phyloP scores from a whole-genome alignment of 1,140 invertebrate genomes.

The Drosophila arizonae region DNA sequence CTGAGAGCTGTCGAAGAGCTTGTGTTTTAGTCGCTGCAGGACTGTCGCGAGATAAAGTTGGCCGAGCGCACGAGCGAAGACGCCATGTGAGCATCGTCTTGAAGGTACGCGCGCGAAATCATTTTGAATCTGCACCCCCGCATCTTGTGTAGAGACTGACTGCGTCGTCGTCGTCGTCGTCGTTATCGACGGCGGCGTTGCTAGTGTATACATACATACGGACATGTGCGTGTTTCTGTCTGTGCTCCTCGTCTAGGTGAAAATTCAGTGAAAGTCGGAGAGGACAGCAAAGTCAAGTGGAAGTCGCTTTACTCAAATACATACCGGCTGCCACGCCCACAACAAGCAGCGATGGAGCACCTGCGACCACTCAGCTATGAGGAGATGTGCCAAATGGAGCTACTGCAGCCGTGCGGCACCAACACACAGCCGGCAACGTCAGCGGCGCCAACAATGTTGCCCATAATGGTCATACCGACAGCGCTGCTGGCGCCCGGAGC shows the following conservation, averaged over 20 bases:
- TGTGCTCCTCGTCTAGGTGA: conserved; percentile 46
- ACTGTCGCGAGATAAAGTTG: conserved; percentile 71
- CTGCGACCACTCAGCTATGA: conserved; percentile 76
- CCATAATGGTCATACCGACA: conserved; percentile 80
- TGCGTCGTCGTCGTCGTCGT: not conserved
- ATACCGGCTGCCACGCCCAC: conserved; percentile 49
- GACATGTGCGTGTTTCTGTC: conserved; percentile 24
- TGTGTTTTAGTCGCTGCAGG: conserved; percentile 66
- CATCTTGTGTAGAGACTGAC: conserved; percentile 24
- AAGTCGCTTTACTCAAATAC: conserved; percentile 23
- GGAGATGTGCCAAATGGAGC: conserved; percentile 79
- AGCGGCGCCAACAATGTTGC: conserved; percentile 56
- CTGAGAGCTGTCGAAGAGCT: conserved; percentile 25
- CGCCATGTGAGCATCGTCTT: conserved; percentile 31
- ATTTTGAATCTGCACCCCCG: conserved; percentile 40
- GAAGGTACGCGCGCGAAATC: conserved; percentile 72
- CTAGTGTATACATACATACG: conserved; percentile 23
- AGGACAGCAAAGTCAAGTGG: conserved; percentile 30
- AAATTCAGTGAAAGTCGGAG: conserved; percentile 31
- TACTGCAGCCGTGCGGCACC: conserved; percentile 56
- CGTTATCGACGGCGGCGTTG: not conserved
- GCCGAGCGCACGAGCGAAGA: conserved; percentile 31
- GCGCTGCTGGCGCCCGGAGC: conserved; percentile 55
- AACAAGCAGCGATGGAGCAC: conserved; percentile 60
- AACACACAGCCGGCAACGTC: conserved; percentile 25